Evolutionary conservation across 2,113 vertebrate species (phyloP).

Genomic region (Mesocricetus auratus): DNA sequence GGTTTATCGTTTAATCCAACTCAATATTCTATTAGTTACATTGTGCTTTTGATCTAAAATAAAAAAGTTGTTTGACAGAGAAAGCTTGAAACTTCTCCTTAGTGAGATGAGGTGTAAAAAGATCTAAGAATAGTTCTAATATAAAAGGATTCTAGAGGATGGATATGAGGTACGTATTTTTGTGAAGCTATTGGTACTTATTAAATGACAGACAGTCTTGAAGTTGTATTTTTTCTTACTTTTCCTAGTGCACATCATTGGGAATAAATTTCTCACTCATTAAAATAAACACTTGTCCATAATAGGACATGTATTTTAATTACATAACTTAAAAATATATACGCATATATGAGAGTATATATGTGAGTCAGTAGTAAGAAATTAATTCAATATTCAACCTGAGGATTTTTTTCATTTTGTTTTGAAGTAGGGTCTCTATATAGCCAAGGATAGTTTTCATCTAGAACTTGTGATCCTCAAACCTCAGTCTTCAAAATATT

Average conservation of each 20-base stretch:
- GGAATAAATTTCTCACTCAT: slow-evolving; percentile 62
- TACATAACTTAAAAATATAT: background rate
- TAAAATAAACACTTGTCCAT: slow-evolving; percentile 67
- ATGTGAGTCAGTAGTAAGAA: background rate
- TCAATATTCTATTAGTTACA: slow-evolving; percentile 74
- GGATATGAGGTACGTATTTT: slow-evolving; percentile 51
- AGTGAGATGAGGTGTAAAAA: slow-evolving; percentile 64
- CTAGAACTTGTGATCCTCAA: background rate
- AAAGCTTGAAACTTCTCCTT: slow-evolving; percentile 69
- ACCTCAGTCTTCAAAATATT: background rate
- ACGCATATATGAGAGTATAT: background rate
- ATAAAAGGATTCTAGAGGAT: slow-evolving; percentile 56
- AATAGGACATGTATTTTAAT: slow-evolving; percentile 19
- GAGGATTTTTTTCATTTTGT: slow-evolving; percentile 21
- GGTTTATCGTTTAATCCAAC: slow-evolving; percentile 71
- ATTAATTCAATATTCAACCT: slow-evolving; percentile 10
- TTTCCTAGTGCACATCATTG: slow-evolving; percentile 20
- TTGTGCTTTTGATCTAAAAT: slow-evolving; percentile 62
- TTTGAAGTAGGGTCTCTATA: background rate
- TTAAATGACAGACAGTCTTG: slow-evolving; percentile 62
- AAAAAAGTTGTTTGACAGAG: slow-evolving; percentile 64
- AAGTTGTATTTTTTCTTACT: background rate
- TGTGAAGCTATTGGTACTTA: slow-evolving; percentile 69
- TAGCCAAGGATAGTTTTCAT: background rate
- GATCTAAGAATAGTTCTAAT: slow-evolving; percentile 80